Conservation (phyloP, 2,113 vertebrate species). For the Ploceus nigricollis region DNA sequence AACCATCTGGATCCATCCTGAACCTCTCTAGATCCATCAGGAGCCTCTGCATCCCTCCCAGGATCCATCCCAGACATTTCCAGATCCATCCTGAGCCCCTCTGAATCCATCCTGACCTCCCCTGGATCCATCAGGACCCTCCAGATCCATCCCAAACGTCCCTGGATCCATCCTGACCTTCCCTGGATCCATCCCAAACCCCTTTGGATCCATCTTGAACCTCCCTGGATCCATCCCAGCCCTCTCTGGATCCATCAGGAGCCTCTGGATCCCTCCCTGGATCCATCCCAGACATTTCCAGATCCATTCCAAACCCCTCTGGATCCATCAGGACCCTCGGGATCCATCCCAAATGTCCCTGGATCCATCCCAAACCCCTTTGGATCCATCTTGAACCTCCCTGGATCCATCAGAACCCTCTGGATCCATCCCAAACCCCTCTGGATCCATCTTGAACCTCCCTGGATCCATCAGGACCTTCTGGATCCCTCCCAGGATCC, state of each 20-base stretch:
- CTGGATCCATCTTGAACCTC: too few species aligned
- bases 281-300: accelerated
- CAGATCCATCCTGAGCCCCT: too few species aligned
- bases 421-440: too few species aligned
- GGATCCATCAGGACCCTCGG: not conserved
- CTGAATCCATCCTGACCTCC: too few species aligned
- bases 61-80: not conserved
- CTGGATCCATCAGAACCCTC: too few species aligned
- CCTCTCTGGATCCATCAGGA: not conserved
- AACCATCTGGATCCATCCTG: not conserved
- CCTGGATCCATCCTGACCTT: not conserved
- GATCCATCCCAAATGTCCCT: not conserved
- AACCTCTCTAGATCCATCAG: not conserved
- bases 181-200: not conserved
- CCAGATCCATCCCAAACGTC: not conserved
- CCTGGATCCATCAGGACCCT: not conserved
- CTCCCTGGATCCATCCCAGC: not conserved
- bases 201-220: not conserved
- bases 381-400: too few species aligned
- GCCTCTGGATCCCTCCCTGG: too few species aligned
- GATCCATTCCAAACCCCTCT: not conserved
- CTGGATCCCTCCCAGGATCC: too few species aligned
- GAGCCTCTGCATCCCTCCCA: not conserved
- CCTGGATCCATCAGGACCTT: too few species aligned
- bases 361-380: not conserved